Evolutionary conservation across 1,140 invertebrate genomes (phyloP).

Genomic region (Heterodera schachtii): DNA sequence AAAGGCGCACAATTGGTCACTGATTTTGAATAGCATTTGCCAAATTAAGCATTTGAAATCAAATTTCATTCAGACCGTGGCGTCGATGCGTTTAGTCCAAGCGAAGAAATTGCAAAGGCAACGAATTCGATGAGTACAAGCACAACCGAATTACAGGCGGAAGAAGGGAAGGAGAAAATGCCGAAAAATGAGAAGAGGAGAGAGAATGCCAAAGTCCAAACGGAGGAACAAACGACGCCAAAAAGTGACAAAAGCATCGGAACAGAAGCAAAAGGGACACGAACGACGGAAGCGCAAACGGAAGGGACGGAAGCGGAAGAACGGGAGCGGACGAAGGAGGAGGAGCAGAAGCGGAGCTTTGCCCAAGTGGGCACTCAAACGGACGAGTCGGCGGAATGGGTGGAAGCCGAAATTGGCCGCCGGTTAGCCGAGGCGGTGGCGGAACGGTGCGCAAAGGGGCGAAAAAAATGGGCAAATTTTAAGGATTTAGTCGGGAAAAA

Average conservation of each 20-base stretch:
- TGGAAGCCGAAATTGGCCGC: conserved; percentile 13
- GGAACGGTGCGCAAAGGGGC: neutral
- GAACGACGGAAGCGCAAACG: conserved; percentile 3
- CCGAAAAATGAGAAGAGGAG: too few relatives aligned
- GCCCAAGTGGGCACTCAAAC: conserved; percentile 23
- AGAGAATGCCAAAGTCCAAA: neutral
- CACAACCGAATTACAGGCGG: conserved; percentile 2
- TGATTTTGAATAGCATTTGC: conserved; percentile 1
- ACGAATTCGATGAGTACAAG: conserved; percentile 3
- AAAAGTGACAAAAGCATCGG: neutral
- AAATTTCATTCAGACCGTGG: neutral
- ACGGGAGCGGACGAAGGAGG: conserved; percentile 1
- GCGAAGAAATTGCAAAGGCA: neutral
- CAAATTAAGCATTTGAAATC: neutral
- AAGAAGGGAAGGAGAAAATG: neutral
- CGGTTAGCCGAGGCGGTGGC: conserved; percentile 27
- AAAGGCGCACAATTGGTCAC: neutral
- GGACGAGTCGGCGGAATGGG: conserved; percentile 31
- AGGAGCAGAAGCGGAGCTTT: neutral
- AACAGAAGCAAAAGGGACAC: neutral
- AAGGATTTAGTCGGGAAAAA: conserved; percentile 13
- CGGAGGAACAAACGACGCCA: conserved; percentile 9
- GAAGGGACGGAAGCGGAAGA: neutral
- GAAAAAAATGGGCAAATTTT: neutral
- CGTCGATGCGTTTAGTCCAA: neutral